These are phyloP conservation scores for Aegithalos caudatus DNA, from an alignment of 2,113 vertebrate genomes.

Conservation along the genomic window DNA sequence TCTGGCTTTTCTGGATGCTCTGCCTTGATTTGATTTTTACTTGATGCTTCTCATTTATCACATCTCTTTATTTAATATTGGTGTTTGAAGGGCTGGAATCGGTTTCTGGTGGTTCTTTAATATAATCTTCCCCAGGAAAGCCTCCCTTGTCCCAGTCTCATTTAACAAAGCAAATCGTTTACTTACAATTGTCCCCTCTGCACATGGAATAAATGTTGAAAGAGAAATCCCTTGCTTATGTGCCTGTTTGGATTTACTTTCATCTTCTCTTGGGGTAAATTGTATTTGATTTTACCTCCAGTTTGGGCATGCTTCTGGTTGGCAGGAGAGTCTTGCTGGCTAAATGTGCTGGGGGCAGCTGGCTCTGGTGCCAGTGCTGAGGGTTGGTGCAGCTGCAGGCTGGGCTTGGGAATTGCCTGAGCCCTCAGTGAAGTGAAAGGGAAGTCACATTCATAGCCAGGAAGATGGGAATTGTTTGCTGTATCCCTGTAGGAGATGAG, in stretches of 20 bases:
- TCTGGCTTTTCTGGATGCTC: slow-evolving; percentile 2
- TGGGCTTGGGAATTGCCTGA: background rate
- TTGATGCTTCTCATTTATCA: slow-evolving; percentile 19
- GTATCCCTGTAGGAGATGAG: background rate
- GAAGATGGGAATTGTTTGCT: background rate
- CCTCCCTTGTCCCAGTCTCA: background rate
- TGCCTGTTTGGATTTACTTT: background rate
- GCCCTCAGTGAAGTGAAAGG: background rate
- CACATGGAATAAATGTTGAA: background rate
- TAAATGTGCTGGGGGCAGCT: background rate
- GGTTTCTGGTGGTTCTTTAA: slow-evolving; percentile 2
- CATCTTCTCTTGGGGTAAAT: background rate
- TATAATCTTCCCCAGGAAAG: background rate
- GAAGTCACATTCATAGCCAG: background rate
- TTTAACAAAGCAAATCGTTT: slow-evolving; percentile 14
- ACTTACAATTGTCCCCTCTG: background rate
- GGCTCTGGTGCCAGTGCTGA: background rate
- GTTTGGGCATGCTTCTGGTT: background rate
- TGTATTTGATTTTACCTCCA: background rate
- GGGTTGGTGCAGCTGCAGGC: background rate
- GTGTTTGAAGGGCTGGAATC: slow-evolving; percentile 10
- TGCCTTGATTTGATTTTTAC: slow-evolving; percentile 28
- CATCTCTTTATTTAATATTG: slow-evolving; percentile 17
- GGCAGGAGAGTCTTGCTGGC: background rate
- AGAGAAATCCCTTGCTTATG: background rate